A percentile compares a stretch with the other conserved stretches of the same genome.
phyloP scores from a whole-genome alignment of 2,113 vertebrate genomes.

The Sitta europaea region DNA sequence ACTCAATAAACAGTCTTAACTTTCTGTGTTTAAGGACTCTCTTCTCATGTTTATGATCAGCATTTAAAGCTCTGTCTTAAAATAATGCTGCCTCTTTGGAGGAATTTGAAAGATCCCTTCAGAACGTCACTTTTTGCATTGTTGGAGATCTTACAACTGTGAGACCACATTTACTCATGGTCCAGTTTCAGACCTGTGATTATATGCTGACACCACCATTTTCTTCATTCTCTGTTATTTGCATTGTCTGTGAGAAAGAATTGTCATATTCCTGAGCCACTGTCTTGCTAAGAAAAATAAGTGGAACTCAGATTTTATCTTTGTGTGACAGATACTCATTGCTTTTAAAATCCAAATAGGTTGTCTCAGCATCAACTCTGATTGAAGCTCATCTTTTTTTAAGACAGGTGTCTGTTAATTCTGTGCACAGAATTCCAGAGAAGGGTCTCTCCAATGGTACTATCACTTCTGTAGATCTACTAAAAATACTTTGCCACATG shows the following conservation, averaged over 20 bases:
- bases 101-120: background rate
- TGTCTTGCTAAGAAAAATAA: background rate
- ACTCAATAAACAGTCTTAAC: background rate
- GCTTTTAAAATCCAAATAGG: background rate
- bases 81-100: background rate
- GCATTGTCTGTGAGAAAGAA: background rate
- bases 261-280: background rate
- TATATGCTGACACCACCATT: background rate
- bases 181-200: background rate
- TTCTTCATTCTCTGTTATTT: background rate
- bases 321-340: background rate
- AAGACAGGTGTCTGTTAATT: background rate
- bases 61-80: background rate
- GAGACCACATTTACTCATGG: background rate
- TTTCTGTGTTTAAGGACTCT: background rate
- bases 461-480: background rate
- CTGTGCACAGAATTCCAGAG: background rate
- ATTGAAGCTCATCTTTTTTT: background rate
- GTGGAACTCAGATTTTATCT: background rate
- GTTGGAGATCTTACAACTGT: background rate
- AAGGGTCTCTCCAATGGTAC: background rate
- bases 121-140: background rate
- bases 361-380: background rate
- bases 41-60: background rate
- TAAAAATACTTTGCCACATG: background rate